Percentiles rank a stretch among this genome's conserved stretches.
Evolutionary conservation across 2,797 vertebrate genomes (phyloP).

Genomic region (Onychomys torridus): DNA sequence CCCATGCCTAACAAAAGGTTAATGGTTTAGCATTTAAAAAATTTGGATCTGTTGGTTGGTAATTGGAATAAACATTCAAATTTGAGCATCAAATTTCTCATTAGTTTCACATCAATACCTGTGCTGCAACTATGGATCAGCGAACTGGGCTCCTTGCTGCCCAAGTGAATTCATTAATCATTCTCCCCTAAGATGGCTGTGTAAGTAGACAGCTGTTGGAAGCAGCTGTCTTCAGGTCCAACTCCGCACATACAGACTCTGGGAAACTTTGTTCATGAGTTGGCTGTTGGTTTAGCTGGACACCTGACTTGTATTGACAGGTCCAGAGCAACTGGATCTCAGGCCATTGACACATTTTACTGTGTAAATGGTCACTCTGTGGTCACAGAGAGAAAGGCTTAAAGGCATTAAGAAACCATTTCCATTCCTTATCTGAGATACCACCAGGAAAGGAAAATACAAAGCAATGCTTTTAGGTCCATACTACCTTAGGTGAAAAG

Average conservation of each 20-base stretch:
- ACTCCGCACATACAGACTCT: conserved; percentile 64
- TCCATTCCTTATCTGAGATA: conserved; percentile 87
- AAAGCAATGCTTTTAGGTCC: conserved; percentile 81
- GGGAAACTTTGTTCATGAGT: conserved; percentile 58
- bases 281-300: conserved; percentile 74
- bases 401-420: conserved; percentile 88
- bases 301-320: conserved; percentile 71
- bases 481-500: conserved; percentile 82
- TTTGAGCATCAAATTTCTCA: conserved; percentile 92
- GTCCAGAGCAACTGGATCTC: conserved; percentile 80
- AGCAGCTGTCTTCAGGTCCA: conserved; percentile 87
- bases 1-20: conserved; percentile 87
- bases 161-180: conserved; percentile 94
- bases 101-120: conserved; percentile 93
- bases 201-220: conserved; percentile 89
- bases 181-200: conserved; percentile 88
- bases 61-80: conserved; percentile 93
- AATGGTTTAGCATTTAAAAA: conserved; percentile 84
- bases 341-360: conserved; percentile 84
- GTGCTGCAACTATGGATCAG: conserved; percentile 90
- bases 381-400: conserved; percentile 85
- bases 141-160: conserved; percentile 89
- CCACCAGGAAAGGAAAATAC: conserved; percentile 86
- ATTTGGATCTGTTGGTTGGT: conserved; percentile 89
- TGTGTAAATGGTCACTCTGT: conserved; percentile 88